Evolutionary conservation across 2,797 vertebrate species (phyloP).

Genomic region (Leuciscus waleckii): DNA sequence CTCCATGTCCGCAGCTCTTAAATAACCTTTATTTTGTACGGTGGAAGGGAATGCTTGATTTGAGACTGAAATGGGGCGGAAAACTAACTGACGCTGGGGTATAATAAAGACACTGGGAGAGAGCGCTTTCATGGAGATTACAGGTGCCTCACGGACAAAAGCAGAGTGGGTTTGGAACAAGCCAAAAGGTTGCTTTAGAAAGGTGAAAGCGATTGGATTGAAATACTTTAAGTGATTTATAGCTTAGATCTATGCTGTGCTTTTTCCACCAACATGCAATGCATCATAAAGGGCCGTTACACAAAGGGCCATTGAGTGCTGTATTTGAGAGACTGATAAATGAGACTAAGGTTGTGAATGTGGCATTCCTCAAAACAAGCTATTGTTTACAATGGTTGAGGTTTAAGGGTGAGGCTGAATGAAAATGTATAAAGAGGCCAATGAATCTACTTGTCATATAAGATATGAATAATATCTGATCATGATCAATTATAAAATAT

Average conservation of each 20-base stretch:
- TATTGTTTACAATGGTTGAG: conserved; percentile 41
- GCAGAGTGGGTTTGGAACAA: conserved; percentile 30
- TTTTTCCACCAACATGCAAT: conserved; percentile 51
- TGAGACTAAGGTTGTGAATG: conserved; percentile 46
- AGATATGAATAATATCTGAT: conserved; percentile 9
- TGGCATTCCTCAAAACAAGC: conserved; percentile 32
- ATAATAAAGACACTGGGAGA: conserved; percentile 57
- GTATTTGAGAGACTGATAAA: conserved; percentile 46
- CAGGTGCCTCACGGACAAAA: conserved; percentile 51
- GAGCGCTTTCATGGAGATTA: conserved; percentile 55
- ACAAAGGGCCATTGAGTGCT: conserved; percentile 45
- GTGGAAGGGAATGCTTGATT: conserved; percentile 66
- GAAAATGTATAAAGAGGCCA: conserved; percentile 17
- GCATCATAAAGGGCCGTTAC: conserved; percentile 47
- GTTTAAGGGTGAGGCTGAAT: conserved; percentile 24
- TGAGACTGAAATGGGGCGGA: conserved; percentile 72
- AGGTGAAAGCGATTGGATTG: conserved; percentile 53
- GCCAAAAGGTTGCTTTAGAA: conserved; percentile 51
- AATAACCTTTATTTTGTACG: conserved; percentile 61
- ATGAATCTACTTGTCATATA: conserved; percentile 30
- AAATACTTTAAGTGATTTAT: conserved; percentile 55
- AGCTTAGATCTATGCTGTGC: conserved; percentile 36
- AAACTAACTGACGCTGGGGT: conserved; percentile 67
- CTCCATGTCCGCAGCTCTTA: conserved; percentile 59
- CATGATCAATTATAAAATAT: conserved; percentile 20